These are phyloP conservation scores for Monochamus alternatus DNA, from an alignment of 2,888 invertebrate genomes.

Conservation along the genomic window DNA sequence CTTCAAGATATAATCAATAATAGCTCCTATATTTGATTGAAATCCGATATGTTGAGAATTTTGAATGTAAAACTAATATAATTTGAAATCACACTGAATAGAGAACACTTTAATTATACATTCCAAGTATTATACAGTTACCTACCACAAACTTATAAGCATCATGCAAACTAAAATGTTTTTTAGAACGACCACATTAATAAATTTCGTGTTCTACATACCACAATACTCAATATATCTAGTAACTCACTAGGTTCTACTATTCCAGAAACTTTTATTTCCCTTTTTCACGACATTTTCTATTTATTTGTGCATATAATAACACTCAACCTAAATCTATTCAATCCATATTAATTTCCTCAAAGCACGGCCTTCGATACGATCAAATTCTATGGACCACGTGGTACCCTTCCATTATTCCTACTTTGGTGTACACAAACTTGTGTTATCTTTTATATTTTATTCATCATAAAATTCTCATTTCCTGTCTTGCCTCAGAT, in stretches of 20 bases:
- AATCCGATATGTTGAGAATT: no score
- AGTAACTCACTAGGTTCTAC: neutral
- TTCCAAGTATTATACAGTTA: neutral
- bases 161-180: neutral
- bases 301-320: neutral
- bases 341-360: slow-evolving; percentile 45
- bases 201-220: neutral
- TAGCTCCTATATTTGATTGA: no score
- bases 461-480: no score
- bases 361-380: neutral
- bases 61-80: no score
- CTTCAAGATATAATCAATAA: no score
- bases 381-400: no score
- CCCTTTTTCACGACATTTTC: neutral
- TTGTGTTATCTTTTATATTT: no score
- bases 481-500: no score
- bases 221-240: neutral
- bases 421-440: no score
- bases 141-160: neutral
- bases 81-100: neutral
- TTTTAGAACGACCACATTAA: neutral
- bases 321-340: slow-evolving; percentile 4
- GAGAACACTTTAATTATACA: neutral
- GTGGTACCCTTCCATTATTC: no score
- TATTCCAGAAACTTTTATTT: neutral